phyloP scores from a whole-genome alignment of 2,113 vertebrate species.

The Aviceda subcristata region DNA sequence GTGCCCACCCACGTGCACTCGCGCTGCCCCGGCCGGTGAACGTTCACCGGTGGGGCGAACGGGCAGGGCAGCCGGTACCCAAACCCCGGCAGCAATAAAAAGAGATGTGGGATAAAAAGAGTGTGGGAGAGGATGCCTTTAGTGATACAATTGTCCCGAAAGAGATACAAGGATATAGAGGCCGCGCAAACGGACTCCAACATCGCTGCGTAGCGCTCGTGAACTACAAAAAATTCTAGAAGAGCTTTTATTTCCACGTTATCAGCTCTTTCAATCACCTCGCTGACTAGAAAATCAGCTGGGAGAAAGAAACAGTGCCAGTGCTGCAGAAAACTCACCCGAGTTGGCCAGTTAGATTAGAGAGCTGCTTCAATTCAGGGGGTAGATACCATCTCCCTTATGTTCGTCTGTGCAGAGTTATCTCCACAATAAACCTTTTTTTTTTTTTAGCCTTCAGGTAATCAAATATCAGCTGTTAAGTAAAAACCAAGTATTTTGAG shows the following conservation, averaged over 20 bases:
- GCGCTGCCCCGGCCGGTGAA: not conserved
- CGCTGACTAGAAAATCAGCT: not conserved
- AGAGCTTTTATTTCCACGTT: not conserved
- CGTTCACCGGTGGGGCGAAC: too few species aligned
- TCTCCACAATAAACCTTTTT: not conserved
- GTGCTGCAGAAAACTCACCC: not conserved
- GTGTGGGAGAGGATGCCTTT: too few species aligned
- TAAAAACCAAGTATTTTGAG: not conserved
- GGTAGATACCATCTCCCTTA: not conserved
- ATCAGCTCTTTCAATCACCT: not conserved
- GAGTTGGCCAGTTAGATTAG: not conserved
- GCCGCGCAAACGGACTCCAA: not conserved
- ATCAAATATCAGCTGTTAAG: not conserved
- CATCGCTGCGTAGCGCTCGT: not conserved
- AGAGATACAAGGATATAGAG: not conserved
- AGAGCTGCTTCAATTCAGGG: not conserved
- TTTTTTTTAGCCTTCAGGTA: not conserved
- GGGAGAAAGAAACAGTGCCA: not conserved
- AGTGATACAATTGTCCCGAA: not conserved
- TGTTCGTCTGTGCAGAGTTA: not conserved
- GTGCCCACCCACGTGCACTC: rapidly evolving
- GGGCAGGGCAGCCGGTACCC: not conserved
- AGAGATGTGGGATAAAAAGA: not conserved
- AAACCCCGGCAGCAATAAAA: rapidly evolving
- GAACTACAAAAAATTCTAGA: not conserved